Evolutionary conservation across 2,888 invertebrate genomes (phyloP).

Genomic region (Conistra vaccinii): DNA sequence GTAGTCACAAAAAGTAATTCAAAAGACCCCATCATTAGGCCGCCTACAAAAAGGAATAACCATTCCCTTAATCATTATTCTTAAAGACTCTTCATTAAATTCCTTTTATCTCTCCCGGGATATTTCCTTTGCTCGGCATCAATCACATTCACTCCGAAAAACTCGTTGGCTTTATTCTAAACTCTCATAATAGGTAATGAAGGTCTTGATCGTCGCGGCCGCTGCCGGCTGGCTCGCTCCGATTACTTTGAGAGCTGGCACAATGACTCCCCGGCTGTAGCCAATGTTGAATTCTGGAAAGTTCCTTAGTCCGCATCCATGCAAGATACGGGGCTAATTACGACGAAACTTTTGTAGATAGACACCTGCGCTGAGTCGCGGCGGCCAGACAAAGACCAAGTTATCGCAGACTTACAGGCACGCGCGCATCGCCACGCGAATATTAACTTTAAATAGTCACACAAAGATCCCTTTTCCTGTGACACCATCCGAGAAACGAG

Average conservation of each 20-base stretch:
- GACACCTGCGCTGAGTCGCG: slow-evolving; percentile 89
- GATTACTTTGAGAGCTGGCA: slow-evolving; percentile 89
- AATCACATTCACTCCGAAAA: slow-evolving; percentile 90
- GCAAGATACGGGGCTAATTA: slow-evolving; percentile 89
- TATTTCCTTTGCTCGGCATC: slow-evolving; percentile 89
- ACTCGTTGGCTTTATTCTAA: slow-evolving; percentile 91
- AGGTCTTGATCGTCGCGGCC: slow-evolving; percentile 87
- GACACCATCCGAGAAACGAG: slow-evolving; percentile 66
- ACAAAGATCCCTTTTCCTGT: slow-evolving; percentile 74
- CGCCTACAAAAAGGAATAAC: slow-evolving; percentile 89
- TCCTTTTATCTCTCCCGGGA: slow-evolving; percentile 90
- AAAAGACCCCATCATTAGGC: slow-evolving; percentile 88
- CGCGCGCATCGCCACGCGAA: slow-evolving; percentile 71
- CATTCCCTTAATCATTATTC: slow-evolving; percentile 90
- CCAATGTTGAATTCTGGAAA: slow-evolving; percentile 88
- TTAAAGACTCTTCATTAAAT: slow-evolving; percentile 91
- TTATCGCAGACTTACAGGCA: slow-evolving; percentile 89
- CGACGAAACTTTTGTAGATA: slow-evolving; percentile 89
- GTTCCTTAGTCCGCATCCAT: slow-evolving; percentile 87
- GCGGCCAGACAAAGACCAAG: slow-evolving; percentile 88
- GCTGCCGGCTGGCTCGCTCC: slow-evolving; percentile 81
- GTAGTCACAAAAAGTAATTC: slow-evolving; percentile 86
- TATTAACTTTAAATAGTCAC: slow-evolving; percentile 74
- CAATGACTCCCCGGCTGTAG: slow-evolving; percentile 88
- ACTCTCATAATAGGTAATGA: slow-evolving; percentile 91